phyloP scores from a whole-genome alignment of 2,888 invertebrate genomes.

The Trachelus stipa region DNA sequence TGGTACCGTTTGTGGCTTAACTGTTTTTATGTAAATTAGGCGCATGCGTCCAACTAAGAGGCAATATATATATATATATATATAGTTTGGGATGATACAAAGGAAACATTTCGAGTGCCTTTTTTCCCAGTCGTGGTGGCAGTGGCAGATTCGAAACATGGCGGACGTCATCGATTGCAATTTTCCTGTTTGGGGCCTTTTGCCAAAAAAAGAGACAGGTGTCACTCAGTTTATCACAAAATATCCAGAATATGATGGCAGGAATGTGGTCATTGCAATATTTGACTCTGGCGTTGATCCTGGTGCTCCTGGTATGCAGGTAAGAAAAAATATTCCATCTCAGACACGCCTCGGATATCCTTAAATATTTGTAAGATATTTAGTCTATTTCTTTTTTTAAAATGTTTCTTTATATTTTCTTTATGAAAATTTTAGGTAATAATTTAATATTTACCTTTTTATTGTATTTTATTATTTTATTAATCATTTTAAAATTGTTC shows the following conservation, averaged over 20 bases:
- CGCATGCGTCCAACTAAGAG: constrained; percentile 10
- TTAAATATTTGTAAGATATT: neutral
- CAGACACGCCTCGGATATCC: neutral
- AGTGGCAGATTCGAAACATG: constrained; percentile 55
- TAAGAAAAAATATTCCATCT: constrained; percentile 60
- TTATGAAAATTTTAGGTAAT: neutral
- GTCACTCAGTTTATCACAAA: constrained; percentile 88
- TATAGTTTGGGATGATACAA: constrained; percentile 48
- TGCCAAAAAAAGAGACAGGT: constrained; percentile 96
- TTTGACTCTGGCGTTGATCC: constrained; percentile 99
- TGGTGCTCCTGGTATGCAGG: constrained; percentile 93
- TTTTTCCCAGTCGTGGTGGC: constrained; percentile 49
- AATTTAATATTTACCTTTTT: neutral
- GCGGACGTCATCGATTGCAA: constrained; percentile 67
- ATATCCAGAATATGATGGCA: constrained; percentile 91
- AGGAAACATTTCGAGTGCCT: constrained; percentile 48
- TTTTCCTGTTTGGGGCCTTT: constrained; percentile 86
- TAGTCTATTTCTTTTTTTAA: neutral
- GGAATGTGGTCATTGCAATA: constrained; percentile 92
- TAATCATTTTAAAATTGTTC: neutral
- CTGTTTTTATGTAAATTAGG: neutral
- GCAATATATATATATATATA: constrained; percentile 29
- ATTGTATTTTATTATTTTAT: neutral
- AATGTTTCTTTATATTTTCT: neutral
- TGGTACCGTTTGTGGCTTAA: neutral